Conservation (phyloP, 2,113 vertebrate species). For the Halichoerus grypus region DNA sequence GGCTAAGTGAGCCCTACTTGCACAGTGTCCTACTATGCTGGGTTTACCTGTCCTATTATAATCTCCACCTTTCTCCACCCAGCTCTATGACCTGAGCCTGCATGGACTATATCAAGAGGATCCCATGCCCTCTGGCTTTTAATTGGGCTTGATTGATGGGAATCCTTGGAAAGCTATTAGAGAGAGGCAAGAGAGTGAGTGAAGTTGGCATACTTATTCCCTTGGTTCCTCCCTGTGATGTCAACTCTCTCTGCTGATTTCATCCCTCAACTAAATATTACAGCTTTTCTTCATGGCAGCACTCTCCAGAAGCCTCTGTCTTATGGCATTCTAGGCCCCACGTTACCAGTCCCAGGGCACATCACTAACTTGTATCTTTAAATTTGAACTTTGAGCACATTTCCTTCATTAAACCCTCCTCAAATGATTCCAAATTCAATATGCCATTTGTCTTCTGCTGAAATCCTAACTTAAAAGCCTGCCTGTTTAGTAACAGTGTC, state of each 20-base stretch:
- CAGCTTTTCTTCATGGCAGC: neutral
- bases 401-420: slow-evolving; percentile 20
- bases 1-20: neutral
- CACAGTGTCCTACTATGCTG: neutral
- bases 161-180: neutral
- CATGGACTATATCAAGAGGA: neutral
- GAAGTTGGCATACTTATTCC: neutral
- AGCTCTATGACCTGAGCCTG: neutral
- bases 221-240: neutral
- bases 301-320: neutral
- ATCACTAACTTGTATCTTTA: neutral
- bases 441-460: slow-evolving; percentile 1
- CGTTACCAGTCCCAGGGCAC: neutral
- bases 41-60: neutral
- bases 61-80: neutral
- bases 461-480: slow-evolving; percentile 44
- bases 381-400: neutral
- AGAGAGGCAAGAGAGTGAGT: neutral
- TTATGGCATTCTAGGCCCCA: neutral
- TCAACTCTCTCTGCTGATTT: neutral
- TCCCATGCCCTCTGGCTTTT: neutral
- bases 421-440: neutral
- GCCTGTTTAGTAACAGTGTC: neutral
- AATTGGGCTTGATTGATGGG: neutral
- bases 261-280: neutral